Evolutionary conservation across 2,797 vertebrate species (phyloP).

Genomic region (Ctenopoma kingsleyae): DNA sequence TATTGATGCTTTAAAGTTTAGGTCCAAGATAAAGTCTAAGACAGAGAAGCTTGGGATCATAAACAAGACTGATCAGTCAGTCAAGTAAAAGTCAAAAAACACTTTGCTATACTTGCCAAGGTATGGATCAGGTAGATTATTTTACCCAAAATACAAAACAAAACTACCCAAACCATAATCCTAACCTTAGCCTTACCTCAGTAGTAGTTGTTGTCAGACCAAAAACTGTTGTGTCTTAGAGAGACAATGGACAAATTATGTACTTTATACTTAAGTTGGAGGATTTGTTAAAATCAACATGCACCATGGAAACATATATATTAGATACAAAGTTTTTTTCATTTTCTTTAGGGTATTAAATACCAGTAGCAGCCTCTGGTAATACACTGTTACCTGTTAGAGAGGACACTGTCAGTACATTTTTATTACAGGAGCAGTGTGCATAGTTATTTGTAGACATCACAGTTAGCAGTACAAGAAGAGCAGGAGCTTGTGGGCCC

Average conservation of each 20-base stretch:
- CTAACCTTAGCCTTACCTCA: no score
- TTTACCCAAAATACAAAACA: no score
- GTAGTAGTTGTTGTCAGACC: no score
- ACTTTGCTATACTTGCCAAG: no score
- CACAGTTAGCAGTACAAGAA: constrained; percentile 30
- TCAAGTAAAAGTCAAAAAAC: no score
- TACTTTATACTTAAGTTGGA: not conserved
- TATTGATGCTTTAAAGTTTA: no score
- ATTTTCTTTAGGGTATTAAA: not conserved
- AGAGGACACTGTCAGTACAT: not conserved
- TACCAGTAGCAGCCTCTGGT: not conserved
- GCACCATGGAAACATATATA: not conserved
- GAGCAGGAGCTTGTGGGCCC: constrained; percentile 57
- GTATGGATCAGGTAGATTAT: no score
- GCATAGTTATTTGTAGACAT: constrained; percentile 36
- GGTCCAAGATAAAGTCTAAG: no score
- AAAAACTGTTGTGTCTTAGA: not conserved
- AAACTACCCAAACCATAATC: no score
- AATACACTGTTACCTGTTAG: constrained; percentile 4
- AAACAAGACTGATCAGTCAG: no score
- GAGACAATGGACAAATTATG: not conserved
- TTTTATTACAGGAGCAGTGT: not conserved
- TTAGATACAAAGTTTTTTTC: not conserved
- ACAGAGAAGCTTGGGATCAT: no score
- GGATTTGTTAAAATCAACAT: not conserved